Evolutionary conservation across 2,888 invertebrate genomes (phyloP).

Genomic region (Hylaea fasciaria): DNA sequence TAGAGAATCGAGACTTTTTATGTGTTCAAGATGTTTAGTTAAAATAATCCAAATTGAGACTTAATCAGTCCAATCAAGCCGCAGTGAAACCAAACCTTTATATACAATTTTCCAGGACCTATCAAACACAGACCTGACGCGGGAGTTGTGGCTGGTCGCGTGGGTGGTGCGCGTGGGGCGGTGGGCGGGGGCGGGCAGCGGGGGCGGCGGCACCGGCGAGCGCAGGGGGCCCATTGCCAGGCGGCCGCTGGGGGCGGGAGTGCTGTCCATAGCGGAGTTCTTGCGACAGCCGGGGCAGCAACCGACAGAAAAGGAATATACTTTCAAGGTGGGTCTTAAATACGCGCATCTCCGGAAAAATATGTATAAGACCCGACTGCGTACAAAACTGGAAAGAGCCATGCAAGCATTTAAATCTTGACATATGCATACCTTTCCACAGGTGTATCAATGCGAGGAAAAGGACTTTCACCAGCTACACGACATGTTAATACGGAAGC

Average conservation of each 20-base stretch:
- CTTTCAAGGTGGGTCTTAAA: constrained; percentile 92
- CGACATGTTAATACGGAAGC: constrained; percentile 94
- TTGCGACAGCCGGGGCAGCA: constrained; percentile 82
- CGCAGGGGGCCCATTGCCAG: constrained; percentile 84
- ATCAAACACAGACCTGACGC: constrained; percentile 92
- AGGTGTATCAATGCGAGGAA: constrained; percentile 94
- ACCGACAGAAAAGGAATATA: constrained; percentile 91
- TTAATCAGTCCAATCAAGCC: no score
- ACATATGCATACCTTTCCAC: constrained; percentile 42
- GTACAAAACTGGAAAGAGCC: no score
- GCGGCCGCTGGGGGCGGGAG: constrained; percentile 95
- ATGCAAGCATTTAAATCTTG: no score
- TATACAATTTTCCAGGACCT: constrained; percentile 86
- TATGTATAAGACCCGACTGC: no score
- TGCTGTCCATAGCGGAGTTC: constrained; percentile 89
- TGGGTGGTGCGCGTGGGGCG: constrained; percentile 96
- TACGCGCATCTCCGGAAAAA: no score
- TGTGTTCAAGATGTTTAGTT: no score
- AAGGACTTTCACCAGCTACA: constrained; percentile 96
- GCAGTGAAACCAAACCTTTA: no score
- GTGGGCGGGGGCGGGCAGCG: constrained; percentile 86
- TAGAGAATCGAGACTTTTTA: no score
- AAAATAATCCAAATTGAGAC: no score
- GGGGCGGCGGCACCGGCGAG: constrained; percentile 80
- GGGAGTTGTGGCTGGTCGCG: constrained; percentile 94